Base-by-base conservation (phyloP, 2,888 invertebrate genomes). In the Hartigia nigra region DNA sequence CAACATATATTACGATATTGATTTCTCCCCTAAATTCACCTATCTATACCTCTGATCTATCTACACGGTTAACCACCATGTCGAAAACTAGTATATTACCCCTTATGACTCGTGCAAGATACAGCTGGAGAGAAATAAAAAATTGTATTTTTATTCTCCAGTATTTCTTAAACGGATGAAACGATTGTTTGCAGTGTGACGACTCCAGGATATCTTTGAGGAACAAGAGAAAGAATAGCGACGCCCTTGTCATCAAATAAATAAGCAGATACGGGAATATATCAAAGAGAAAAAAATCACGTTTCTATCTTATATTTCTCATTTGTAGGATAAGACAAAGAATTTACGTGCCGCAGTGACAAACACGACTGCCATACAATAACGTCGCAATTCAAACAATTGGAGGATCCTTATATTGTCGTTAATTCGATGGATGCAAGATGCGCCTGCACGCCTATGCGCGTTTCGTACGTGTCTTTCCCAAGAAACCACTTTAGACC, bases 401-500 rank as follows among this genome's bases (percentile, higher is more conserved):
- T 2, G 23, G 55, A 23, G 23, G 55, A 55, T 55, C 55, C 55
- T 55, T 1, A 9, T 23, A 55, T 9, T 5, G 55, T 23, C 2
- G 5, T 55, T 2, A 14, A 55, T 55, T 23, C 5, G 9, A 1
- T 23, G 1, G 1, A 55, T 9, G 4, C 9, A 23, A 55, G 23
- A 55, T 55, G 23, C 23, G 23, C 55, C 14, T 23, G 2, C 23
- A 9, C 55, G 55, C 23, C 55, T 55, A 55, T 55, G 23, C 23
- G 9, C 14, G 23, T 55, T 23, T 55, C 14, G 55, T 23, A 2
- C 55, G 55, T 12, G 72, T 34, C 32, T 72, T 72, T 72, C 31
- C 72, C 31, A 32, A 5, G 84, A 82, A 86, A 86, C 87, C 87
- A 85, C 87, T 88, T 85, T 85, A 83, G 84, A 84, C 85, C 84